These are phyloP conservation scores for Hemichromis elongatus DNA, from an alignment of 2,113 vertebrate species.

Conservation along the genomic window DNA sequence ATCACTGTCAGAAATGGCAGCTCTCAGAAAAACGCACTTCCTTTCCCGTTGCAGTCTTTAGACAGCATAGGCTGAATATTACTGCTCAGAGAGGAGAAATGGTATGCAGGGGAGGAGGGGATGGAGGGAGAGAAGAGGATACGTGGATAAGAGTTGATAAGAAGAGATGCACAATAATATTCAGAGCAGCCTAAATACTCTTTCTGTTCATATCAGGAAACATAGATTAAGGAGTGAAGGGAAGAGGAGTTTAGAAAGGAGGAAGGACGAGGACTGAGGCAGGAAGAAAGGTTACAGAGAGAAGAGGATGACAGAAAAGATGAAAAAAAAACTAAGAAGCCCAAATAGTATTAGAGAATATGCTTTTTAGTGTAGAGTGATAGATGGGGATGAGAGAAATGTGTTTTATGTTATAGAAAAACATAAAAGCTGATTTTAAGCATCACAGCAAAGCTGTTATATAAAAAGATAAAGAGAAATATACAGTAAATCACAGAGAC, in stretches of 20 bases:
- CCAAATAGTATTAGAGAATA: not conserved
- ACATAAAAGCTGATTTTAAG: not conserved
- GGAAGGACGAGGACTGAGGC: not conserved
- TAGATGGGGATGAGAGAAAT: not conserved
- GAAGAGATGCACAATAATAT: constrained; percentile 27
- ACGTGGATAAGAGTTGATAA: constrained; percentile 24
- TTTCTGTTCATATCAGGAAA: not conserved
- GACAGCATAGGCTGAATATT: constrained; percentile 29
- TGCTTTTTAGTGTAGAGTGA: not conserved
- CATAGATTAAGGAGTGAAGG: not conserved
- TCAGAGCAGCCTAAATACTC: constrained; percentile 21
- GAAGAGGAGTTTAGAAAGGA: not conserved
- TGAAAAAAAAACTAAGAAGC: not conserved
- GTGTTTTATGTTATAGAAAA: not conserved
- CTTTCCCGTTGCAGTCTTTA: constrained; percentile 16
- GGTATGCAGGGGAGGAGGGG: not conserved
- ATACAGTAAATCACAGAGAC: not conserved
- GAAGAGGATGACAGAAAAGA: not conserved
- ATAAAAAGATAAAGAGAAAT: not conserved
- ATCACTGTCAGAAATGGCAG: constrained; percentile 68
- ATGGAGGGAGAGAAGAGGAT: constrained; percentile 3
- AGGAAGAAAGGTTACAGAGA: not conserved
- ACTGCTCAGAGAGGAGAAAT: constrained; percentile 19
- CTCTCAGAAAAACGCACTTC: constrained; percentile 56
- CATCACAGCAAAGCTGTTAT: not conserved